Evolutionary conservation across 1,140 invertebrate genomes (phyloP).

Genomic region (Drosophila melanogaster): Release_6_plus_ISO1_MT NT_037436.4:12103501-12104000

Average conservation of each 20-base stretch:
- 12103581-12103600: constrained; percentile 48
- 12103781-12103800: not conserved
- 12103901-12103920: not conserved
- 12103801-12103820: not conserved
- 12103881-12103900: not conserved
- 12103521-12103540: constrained; percentile 67
- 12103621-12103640: constrained; percentile 69
- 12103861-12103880: not conserved
- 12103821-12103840: not conserved
- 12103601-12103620: constrained; percentile 56
- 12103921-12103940: not conserved
- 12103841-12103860: not conserved
- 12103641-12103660: constrained; percentile 77
- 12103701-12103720: constrained; percentile 37
- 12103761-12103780: constrained; percentile 14
- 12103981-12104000: too few relatives aligned
- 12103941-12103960: not conserved
- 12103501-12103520: constrained; percentile 78
- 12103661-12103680: constrained; percentile 55
- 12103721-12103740: constrained; percentile 34
- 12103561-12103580: constrained; percentile 14
- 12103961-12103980: too few relatives aligned
- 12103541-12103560: constrained; percentile 58
- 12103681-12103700: constrained; percentile 41
- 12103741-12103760: constrained; percentile 24